Conservation (phyloP, 2,797 vertebrate genomes). For the Danio tinwini region DNA sequence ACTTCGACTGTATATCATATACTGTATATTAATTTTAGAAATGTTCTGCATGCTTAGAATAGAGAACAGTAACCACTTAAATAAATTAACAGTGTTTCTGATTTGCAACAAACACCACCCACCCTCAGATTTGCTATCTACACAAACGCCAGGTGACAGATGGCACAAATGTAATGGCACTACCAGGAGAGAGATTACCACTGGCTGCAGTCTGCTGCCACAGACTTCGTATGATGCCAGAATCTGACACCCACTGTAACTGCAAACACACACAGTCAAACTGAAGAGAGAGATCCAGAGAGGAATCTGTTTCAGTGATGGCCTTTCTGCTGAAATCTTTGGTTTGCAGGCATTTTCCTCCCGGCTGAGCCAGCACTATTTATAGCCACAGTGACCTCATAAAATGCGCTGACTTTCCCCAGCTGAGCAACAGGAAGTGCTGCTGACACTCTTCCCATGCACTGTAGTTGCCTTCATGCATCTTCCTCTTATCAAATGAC, state of each 20-base stretch:
- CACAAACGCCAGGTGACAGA: conserved; percentile 48
- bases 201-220: conserved; percentile 10
- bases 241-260: neutral
- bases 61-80: too few relatives aligned
- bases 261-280: neutral
- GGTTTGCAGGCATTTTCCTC: conserved; percentile 22
- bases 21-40: too few relatives aligned
- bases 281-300: neutral
- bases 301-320: neutral
- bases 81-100: too few relatives aligned
- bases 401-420: conserved; percentile 47
- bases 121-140: neutral
- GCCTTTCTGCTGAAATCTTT: neutral
- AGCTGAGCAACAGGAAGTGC: conserved; percentile 37
- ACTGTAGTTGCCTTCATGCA: neutral
- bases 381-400: conserved; percentile 43
- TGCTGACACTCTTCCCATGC: neutral
- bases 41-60: too few relatives aligned
- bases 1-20: too few relatives aligned
- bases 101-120: too few relatives aligned
- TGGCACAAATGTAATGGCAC: conserved; percentile 34
- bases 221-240: neutral
- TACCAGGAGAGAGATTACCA: conserved; percentile 26
- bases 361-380: conserved; percentile 18
- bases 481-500: neutral